phyloP scores from a whole-genome alignment of 2,797 vertebrate genomes.

The Notoglanidium macrostoma region DNA sequence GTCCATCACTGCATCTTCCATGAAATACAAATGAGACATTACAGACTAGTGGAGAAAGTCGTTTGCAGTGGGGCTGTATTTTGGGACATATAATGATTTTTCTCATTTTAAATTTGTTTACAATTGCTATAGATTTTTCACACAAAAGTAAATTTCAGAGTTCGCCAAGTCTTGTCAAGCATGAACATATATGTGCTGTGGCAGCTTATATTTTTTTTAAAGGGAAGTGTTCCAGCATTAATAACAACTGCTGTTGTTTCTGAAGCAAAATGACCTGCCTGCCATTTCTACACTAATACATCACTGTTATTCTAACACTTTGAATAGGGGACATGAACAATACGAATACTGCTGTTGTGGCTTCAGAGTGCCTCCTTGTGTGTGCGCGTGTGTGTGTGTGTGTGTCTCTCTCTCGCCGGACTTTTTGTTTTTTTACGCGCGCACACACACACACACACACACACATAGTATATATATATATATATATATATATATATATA shows the following conservation, averaged over 20 bases:
- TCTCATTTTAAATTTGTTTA: background rate
- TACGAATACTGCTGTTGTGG: slow-evolving; percentile 75
- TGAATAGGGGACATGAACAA: slow-evolving; percentile 68
- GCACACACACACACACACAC: too few relatives aligned
- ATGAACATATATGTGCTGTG: slow-evolving; percentile 11
- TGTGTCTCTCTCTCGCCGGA: slow-evolving; percentile 46
- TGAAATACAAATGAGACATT: background rate
- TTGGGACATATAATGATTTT: background rate
- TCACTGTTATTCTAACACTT: slow-evolving; percentile 59
- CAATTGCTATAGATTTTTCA: slow-evolving; percentile 3
- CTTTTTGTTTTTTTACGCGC: slow-evolving; percentile 60
- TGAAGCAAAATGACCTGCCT: slow-evolving; percentile 36
- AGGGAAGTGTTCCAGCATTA: slow-evolving; percentile 29
- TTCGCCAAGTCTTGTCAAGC: background rate
- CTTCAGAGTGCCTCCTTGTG: slow-evolving; percentile 81
- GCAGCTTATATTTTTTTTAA: slow-evolving; percentile 19
- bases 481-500: slow-evolving; percentile 52
- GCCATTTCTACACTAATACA: slow-evolving; percentile 42
- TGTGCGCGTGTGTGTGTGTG: slow-evolving; percentile 6
- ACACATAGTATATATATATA: slow-evolving; percentile 50
- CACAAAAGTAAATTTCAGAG: slow-evolving; percentile 13
- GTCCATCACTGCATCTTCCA: slow-evolving; percentile 6
- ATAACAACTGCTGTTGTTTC: slow-evolving; percentile 17
- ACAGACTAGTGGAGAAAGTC: background rate
- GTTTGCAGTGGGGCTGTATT: slow-evolving; percentile 13